phyloP scores from a whole-genome alignment of 2,888 invertebrate genomes.

The Parnassius orleans region DNA sequence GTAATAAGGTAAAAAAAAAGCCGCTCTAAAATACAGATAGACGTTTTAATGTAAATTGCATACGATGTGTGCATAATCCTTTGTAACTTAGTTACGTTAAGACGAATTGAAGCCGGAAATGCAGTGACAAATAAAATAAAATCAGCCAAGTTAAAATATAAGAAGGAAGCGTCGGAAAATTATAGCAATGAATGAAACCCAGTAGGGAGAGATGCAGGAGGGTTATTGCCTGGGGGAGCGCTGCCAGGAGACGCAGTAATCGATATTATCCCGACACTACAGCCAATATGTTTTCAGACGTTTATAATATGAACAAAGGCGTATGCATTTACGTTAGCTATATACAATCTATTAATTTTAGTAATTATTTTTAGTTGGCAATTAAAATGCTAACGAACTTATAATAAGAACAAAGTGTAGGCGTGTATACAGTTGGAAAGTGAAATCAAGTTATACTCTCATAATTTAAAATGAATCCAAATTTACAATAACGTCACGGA shows the following conservation, averaged over 20 bases:
- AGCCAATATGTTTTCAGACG: slow-evolving; percentile 17
- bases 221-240: slow-evolving; percentile 51
- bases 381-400: no score
- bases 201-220: slow-evolving; percentile 44
- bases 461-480: neutral
- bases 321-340: no score
- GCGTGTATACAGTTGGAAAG: no score
- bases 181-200: slow-evolving; percentile 22
- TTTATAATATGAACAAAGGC: slow-evolving; percentile 1
- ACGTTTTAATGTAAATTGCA: slow-evolving; percentile 27
- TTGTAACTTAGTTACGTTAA: neutral
- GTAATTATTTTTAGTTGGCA: no score
- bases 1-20: slow-evolving; percentile 58
- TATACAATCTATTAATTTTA: no score
- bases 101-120: neutral
- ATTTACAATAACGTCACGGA: slow-evolving; percentile 17
- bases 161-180: slow-evolving; percentile 1
- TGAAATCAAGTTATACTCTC: no score
- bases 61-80: slow-evolving; percentile 13
- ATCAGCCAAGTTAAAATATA: neutral
- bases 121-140: neutral
- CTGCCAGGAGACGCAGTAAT: slow-evolving; percentile 60
- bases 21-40: slow-evolving; percentile 39
- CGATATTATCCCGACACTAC: slow-evolving; percentile 48
- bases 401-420: no score